Percentiles rank a stretch among this genome's conserved stretches.
phyloP scores from a whole-genome alignment of 1,140 invertebrate genomes.

The Zophobas morio region DNA sequence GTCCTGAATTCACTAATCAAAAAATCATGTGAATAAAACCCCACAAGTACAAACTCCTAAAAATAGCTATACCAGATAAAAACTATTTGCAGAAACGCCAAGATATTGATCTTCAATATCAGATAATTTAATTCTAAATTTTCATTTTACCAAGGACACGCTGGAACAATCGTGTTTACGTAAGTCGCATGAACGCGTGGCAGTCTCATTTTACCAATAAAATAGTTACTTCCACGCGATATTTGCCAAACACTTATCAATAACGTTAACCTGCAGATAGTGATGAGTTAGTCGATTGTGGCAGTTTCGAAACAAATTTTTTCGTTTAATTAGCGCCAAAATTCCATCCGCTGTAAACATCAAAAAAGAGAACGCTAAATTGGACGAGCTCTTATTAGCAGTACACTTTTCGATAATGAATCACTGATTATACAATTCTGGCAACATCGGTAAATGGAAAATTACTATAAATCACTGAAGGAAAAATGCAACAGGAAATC shows the following conservation, averaged over 20 bases:
- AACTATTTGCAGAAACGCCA: background rate
- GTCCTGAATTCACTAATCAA: too few relatives aligned
- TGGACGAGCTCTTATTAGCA: background rate
- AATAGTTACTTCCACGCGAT: background rate
- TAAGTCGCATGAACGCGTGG: conserved; percentile 12
- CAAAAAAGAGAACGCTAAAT: background rate
- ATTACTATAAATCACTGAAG: conserved; percentile 1
- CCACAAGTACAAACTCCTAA: too few relatives aligned
- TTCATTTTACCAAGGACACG: conserved; percentile 17
- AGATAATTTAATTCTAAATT: conserved; percentile 36
- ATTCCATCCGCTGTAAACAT: too few relatives aligned
- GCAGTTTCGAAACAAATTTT: background rate
- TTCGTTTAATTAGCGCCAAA: background rate
- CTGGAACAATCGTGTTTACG: conserved; percentile 16
- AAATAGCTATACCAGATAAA: background rate
- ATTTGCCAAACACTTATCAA: background rate
- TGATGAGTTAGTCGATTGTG: too few relatives aligned
- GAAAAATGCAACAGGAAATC: background rate
- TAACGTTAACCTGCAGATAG: too few relatives aligned
- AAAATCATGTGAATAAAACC: too few relatives aligned
- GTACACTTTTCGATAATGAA: background rate
- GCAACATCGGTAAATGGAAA: conserved; percentile 5
- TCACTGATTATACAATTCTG: background rate
- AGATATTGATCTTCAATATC: conserved; percentile 31
- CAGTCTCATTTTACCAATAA: conserved; percentile 5